phyloP scores from a whole-genome alignment of 1,140 invertebrate species.

The Brachionus sp. region DNA sequence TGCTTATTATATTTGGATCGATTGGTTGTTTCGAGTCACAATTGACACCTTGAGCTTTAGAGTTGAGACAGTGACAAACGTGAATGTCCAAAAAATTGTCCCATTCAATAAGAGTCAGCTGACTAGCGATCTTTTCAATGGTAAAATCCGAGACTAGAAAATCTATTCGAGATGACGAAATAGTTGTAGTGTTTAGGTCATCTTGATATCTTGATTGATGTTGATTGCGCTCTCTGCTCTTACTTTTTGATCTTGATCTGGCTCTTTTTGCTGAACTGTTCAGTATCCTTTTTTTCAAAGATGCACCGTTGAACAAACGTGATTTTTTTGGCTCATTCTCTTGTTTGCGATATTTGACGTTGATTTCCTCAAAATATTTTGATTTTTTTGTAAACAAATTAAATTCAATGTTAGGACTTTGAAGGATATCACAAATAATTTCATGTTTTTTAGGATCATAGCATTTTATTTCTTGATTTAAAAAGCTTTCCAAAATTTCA shows the following conservation, averaged over 20 bases:
- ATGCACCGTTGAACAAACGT: neutral
- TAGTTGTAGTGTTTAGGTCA: neutral
- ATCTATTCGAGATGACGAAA: neutral
- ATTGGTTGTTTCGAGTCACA: conserved; percentile 36
- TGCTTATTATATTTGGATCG: conserved; percentile 31
- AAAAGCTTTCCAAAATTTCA: neutral
- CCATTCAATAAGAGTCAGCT: conserved; percentile 39
- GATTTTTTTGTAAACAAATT: conserved; percentile 33
- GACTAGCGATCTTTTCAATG: conserved; percentile 36
- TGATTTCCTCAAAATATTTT: conserved; percentile 7
- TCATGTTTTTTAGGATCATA: neutral
- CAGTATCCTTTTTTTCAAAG: conserved; percentile 12
- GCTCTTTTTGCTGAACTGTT: conserved; percentile 16
- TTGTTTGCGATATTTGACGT: conserved; percentile 18
- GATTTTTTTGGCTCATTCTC: conserved; percentile 1
- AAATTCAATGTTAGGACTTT: conserved; percentile 40
- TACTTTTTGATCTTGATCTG: conserved; percentile 17
- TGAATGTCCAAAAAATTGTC: conserved; percentile 45
- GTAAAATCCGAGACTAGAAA: conserved; percentile 5
- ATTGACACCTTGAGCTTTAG: conserved; percentile 43
- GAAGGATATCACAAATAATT: neutral
- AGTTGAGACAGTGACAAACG: conserved; percentile 38
- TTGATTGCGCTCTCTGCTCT: neutral
- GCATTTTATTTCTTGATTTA: conserved; percentile 1
- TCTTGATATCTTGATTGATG: neutral